Conservation (phyloP, 23 tunicate species). For the Pegea sp. region DNA sequence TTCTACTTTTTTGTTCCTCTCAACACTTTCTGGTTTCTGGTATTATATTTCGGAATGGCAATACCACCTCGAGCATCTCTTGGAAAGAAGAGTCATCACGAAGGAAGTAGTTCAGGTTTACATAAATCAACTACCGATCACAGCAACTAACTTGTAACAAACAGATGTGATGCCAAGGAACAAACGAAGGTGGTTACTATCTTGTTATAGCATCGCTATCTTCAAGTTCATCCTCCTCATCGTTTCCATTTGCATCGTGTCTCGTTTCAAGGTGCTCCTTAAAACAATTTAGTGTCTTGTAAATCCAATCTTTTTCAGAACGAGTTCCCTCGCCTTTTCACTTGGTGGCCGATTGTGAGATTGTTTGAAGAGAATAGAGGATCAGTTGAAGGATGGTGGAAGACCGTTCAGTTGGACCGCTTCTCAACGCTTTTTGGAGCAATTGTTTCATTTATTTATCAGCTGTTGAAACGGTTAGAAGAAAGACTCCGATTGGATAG, state of each 20-base stretch:
- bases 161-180: too few species aligned
- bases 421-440: conserved; percentile 65
- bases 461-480: conserved; percentile 39
- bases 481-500: neutral
- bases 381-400: conserved; percentile 68
- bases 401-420: conserved; percentile 46
- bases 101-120: neutral
- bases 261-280: neutral
- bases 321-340: conserved; percentile 17
- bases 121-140: neutral
- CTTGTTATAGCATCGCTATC: neutral
- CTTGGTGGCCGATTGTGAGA: conserved; percentile 69
- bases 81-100: neutral
- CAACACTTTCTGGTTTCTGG: conserved; percentile 62
- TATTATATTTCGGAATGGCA: conserved; percentile 42
- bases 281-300: neutral
- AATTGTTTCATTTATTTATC: conserved; percentile 31
- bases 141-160: neutral
- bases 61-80: conserved; percentile 48
- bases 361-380: conserved; percentile 55
- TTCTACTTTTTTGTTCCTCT: conserved; percentile 75
- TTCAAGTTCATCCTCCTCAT: neutral
- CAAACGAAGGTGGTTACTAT: neutral
- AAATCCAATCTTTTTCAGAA: conserved; percentile 6
- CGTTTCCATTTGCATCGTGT: neutral